Base-by-base conservation (phyloP, 2,888 invertebrate species). In the Tetropium fuscum region DNA sequence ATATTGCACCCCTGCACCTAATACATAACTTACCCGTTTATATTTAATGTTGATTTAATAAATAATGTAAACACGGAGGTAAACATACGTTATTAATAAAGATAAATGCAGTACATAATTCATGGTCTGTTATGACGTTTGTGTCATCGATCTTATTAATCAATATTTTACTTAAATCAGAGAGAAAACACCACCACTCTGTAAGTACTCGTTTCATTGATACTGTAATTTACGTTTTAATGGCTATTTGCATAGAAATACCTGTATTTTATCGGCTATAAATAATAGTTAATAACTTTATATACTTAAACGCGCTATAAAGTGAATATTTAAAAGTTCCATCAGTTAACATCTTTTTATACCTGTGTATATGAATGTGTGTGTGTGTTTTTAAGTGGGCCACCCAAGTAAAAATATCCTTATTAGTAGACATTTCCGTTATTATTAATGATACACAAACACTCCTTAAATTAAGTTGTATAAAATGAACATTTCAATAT, bases 61-160 rank as follows among this genome's bases (percentile, higher is more conserved):
- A 40, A 40, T 34, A 38, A 8, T 25, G 18, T 38, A 49, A 27
- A 51, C 10, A 13, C 20, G n/a, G n/a, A n/a, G n/a, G n/a, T n/a
- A n/a, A n/a, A n/a, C n/a, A n/a, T n/a, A 38, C 18, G 32, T 32
- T 30, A 22, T 36, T 49, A 49, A 49, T 49, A 36, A 49, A 36
- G 48, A 49, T 49, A 36, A 49, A 49, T 36, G 48, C 22, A 36
- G 11, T 10, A n/a, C 10, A 32, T 47, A 47, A 34, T 47, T 47
- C 22, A 48, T 36, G 22, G 36, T 47, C 13, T 48, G 48, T 48
- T 48, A 22, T 48, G 48, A 48, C 48, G 25, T 38, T 36, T 36
- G 38, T 25, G 36, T 48, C 48, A 48, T 36, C 48, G 36, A 48
- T 48, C 36, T 11, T 36, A 22, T 48, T 48, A 48, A 48, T 48